Base-by-base conservation (phyloP, 2,797 vertebrate genomes). In the Helarctos malayanus region DNA sequence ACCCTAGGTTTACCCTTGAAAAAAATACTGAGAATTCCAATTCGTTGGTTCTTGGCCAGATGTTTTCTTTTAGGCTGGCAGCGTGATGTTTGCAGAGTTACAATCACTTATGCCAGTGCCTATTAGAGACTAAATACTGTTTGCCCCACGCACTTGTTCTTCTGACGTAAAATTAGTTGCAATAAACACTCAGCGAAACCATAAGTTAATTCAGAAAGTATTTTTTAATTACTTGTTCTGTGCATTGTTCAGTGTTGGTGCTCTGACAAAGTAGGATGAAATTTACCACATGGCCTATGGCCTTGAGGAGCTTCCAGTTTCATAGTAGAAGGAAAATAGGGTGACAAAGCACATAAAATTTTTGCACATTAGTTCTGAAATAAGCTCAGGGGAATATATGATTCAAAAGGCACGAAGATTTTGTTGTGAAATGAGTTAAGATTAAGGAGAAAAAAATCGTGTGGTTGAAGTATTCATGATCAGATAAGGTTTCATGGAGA, bases 1-100 rank as follows among this genome's bases (percentile, higher is more conserved):
- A 98, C 96, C 95, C 96, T 98, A 1, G 0, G 79, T 98, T 98
- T 98, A 96, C 95, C 96, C 96, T 98, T 96, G 88, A 97, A 97
- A 97, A 96, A 96, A 90, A 83, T 96, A 96, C 97, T 92, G 95
- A 98, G 93, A 94, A 97, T 97, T 98, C 98, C 94, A 96, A 93
- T 97, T 89, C 89, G 73, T 93, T 97, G 96, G 97, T 96, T 85
- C 19, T 63, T 29, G 73, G 84, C 96, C 98, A 98, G 2, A 78
- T 98, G 49, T 95, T 97, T 98, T 85, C 95, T 96, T 96, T 98
- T 97, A 95, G 87, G 96, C 83, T 84, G 80, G 89, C 89, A 96
- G 95, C 78, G 47, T 96, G 18, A 93, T 94, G 88, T 96, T 98
- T 97, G 89, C 95, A 98, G 95, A 97, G 79, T 94, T 89, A 90